Base-by-base conservation (phyloP, 2,888 invertebrate genomes). In the Brachyptera putata region DNA sequence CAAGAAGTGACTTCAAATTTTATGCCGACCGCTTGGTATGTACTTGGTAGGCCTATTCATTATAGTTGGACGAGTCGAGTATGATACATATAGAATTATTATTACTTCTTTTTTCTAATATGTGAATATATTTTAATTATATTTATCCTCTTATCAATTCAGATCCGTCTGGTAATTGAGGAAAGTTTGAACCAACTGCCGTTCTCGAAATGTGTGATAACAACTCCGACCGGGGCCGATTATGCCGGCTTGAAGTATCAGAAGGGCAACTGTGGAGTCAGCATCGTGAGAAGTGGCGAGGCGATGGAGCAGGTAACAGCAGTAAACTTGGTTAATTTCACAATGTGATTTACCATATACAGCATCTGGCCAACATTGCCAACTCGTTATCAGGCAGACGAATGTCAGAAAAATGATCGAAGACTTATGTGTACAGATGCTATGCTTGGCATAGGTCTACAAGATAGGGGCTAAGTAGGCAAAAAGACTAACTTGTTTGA, bases 251-350 rank as follows among this genome's bases (percentile, higher is more conserved):
- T 99, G 0, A 91, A 91, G 70, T 99, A 96, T 78, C 89, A 93
- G 58, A 94, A 95, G 30, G 98, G 98, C 21, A 99, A 99, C 76
- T 99, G 98, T 75, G 99, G 99, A 1, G 97, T 99, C 5, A 95
- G 96, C 61, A 95, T 99, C 70, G 95, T 99, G 11, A 50, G 91
- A 60, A 91, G 91, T 25, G 91, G 91, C 34, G 95, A 96, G 72
- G 95, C 95, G n/a, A 96, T 96, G 95, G 95, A 96, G 74, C 89
- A 89, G 77, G 84, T 84, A 69, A 58, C 37, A n/a, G n/a, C n/a
- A n/a, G n/a, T n/a, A n/a, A n/a, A n/a, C n/a, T n/a, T n/a, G n/a
- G n/a, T n/a, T n/a, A n/a, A n/a, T n/a, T n/a, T n/a, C n/a, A n/a
- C n/a, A n/a, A n/a, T n/a, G n/a, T n/a, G n/a, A n/a, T n/a, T n/a